These are phyloP conservation scores for Porites lobata DNA, from an alignment of 92 coral and sea anemone genomes.

Conservation along the genomic window DNA sequence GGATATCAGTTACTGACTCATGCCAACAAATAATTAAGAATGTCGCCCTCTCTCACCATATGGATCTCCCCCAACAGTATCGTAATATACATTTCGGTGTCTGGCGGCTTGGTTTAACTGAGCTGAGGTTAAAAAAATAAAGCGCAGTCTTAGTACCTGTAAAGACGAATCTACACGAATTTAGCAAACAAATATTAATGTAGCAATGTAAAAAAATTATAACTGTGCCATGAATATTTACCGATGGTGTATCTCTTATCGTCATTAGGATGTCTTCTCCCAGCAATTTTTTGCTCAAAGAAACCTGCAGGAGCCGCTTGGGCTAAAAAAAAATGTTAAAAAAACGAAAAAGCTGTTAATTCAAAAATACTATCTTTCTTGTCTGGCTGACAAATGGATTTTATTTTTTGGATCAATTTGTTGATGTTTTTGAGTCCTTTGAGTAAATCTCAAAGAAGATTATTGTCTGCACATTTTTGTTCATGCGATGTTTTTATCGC, in stretches of 20 bases:
- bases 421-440: no score
- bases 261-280: constrained; percentile 80
- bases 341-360: no score
- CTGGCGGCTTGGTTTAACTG: constrained; percentile 92
- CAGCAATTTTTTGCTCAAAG: constrained; percentile 48
- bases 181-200: no score
- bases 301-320: constrained; percentile 44
- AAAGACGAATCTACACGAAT: no score
- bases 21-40: neutral
- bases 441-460: no score
- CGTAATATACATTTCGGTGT: constrained; percentile 93
- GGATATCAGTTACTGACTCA: neutral
- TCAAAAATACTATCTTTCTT: no score
- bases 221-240: constrained; percentile 7
- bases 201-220: no score
- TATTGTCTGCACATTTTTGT: neutral
- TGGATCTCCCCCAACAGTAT: constrained; percentile 90
- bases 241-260: constrained; percentile 92
- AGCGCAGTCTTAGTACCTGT: no score
- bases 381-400: no score
- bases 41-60: constrained; percentile 72
- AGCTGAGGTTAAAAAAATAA: constrained; percentile 30
- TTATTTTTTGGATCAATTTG: no score
- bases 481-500: no score
- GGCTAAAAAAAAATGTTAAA: neutral